Evolutionary conservation across 2,888 invertebrate genomes (phyloP).

Genomic region (Agrypnus murinus): DNA sequence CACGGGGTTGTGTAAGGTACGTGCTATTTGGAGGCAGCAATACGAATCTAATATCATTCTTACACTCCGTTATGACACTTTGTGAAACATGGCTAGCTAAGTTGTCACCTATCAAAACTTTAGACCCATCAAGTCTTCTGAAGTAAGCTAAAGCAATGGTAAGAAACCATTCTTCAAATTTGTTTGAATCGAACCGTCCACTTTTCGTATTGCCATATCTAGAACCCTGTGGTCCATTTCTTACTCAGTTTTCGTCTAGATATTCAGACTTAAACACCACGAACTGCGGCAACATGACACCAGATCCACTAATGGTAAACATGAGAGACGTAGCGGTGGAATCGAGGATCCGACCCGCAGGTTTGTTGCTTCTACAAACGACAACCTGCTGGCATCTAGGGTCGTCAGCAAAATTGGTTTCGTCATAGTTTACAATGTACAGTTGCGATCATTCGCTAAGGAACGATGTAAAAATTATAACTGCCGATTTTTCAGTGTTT

Average conservation of each 20-base stretch:
- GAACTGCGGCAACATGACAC: conserved; percentile 9
- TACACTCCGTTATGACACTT: neutral
- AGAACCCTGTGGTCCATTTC: too few species aligned
- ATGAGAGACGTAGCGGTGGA: conserved; percentile 9
- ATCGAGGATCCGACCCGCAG: conserved; percentile 7
- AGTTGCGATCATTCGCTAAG: too few species aligned
- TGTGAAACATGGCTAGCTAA: neutral
- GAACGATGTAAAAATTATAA: too few species aligned
- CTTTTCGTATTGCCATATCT: neutral
- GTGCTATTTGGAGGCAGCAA: conserved; percentile 13
- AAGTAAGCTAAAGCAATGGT: neutral
- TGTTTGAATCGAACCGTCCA: neutral
- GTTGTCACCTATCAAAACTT: conserved; percentile 4
- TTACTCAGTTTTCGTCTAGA: too few species aligned
- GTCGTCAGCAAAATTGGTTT: conserved; percentile 31
- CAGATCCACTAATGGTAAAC: conserved; percentile 18
- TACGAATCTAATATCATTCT: neutral
- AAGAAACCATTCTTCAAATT: conserved; percentile 1
- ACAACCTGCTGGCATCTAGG: conserved; percentile 17
- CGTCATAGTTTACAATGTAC: conserved; percentile 38
- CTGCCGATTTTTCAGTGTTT: too few species aligned
- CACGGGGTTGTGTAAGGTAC: neutral
- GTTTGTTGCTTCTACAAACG: conserved; percentile 11
- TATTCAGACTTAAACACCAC: conserved; percentile 29
- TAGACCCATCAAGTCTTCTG: neutral